Conservation (phyloP, 2,113 vertebrate genomes). For the Pelecanus crispus region DNA sequence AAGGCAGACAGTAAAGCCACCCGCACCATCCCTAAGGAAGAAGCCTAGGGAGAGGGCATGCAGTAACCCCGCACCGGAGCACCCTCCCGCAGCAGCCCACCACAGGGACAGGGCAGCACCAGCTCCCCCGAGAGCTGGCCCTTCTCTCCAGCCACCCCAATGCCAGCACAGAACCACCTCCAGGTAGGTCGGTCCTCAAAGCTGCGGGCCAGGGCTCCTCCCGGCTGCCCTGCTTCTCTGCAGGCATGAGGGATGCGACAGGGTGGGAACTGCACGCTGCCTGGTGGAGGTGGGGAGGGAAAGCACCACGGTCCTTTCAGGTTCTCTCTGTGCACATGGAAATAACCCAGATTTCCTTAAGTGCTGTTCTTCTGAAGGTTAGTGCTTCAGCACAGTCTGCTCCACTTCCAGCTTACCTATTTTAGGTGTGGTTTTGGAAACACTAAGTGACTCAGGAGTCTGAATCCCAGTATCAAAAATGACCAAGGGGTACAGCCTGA, state of each 20-base stretch:
- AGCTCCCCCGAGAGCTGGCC: not conserved
- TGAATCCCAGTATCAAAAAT: not conserved
- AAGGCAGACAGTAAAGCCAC: not conserved
- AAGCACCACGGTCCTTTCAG: not conserved
- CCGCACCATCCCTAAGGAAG: not conserved
- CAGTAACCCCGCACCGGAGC: accelerated
- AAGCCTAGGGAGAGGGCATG: not conserved
- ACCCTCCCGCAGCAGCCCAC: not conserved
- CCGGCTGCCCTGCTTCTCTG: not conserved
- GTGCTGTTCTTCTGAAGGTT: not conserved
- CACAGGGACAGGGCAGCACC: not conserved
- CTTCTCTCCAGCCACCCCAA: not conserved
- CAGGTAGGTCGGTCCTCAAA: not conserved
- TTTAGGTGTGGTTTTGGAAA: not conserved
- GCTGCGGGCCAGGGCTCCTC: not conserved
- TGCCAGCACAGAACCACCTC: not conserved
- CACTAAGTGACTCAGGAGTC: not conserved
- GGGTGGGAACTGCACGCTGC: not conserved
- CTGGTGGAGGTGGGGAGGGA: not conserved
- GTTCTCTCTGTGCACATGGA: accelerated
- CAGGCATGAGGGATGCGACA: accelerated
- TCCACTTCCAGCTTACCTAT: not conserved
- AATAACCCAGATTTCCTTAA: not conserved
- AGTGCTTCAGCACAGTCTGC: not conserved
- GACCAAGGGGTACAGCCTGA: not conserved